These are phyloP conservation scores for Lutjanus erythropterus DNA, from an alignment of 2,113 vertebrate genomes.

Conservation along the genomic window DNA sequence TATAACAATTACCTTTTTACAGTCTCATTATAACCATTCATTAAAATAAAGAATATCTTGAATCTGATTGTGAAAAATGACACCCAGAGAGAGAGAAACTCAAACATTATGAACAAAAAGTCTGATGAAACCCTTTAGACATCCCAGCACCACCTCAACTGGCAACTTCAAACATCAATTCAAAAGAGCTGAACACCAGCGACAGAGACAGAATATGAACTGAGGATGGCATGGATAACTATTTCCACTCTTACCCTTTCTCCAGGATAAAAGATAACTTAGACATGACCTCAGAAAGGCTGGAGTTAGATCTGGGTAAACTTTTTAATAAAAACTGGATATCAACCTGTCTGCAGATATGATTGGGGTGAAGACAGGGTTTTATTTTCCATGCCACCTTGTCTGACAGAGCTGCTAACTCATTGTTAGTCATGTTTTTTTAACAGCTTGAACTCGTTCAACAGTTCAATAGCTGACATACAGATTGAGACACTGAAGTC, in stretches of 20 bases:
- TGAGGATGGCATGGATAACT: background rate
- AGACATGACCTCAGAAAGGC: background rate
- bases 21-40: background rate
- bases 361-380: background rate
- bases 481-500: background rate
- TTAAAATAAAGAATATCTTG: background rate
- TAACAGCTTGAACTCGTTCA: no score
- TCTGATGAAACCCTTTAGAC: background rate
- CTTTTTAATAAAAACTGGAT: slow-evolving; percentile 17
- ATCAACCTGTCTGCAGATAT: background rate
- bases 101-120: background rate
- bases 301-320: background rate
- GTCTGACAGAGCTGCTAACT: no score
- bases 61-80: background rate
- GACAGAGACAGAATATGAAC: background rate
- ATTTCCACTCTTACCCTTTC: background rate
- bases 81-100: background rate
- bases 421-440: no score
- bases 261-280: background rate
- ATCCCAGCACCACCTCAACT: background rate
- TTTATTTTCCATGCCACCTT: background rate
- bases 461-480: no score
- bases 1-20: no score
- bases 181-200: background rate
- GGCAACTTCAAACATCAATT: background rate